Evolutionary conservation across 2,113 vertebrate species (phyloP).

Genomic region (Hepsetus odoe): DNA sequence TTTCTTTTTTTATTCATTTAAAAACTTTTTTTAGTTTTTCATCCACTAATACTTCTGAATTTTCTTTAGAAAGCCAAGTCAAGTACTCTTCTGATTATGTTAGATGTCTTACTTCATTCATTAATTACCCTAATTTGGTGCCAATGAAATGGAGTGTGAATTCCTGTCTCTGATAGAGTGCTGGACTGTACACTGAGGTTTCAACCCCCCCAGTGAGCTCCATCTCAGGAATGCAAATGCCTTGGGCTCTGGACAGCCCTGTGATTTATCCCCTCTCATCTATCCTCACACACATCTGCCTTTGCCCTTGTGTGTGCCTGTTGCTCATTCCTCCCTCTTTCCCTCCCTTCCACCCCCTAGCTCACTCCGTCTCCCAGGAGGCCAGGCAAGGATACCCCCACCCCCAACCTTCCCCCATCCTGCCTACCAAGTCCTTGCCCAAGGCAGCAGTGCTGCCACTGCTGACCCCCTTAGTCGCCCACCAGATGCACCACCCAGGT

Average conservation of each 20-base stretch:
- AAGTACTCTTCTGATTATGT: not conserved
- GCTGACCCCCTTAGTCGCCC: slow-evolving; percentile 32
- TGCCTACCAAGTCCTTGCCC: slow-evolving; percentile 25
- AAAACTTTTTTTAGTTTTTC: not conserved
- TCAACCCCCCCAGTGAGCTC: slow-evolving; percentile 60
- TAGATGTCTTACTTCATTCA: slow-evolving; percentile 5
- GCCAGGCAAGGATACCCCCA: slow-evolving; percentile 65
- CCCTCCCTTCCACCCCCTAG: slow-evolving; percentile 61
- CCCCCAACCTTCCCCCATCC: slow-evolving; percentile 53
- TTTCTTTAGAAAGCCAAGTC: not conserved
- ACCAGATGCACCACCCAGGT: slow-evolving; percentile 27
- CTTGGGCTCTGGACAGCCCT: slow-evolving; percentile 69
- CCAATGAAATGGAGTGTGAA: slow-evolving; percentile 17
- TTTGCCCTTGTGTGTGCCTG: slow-evolving; percentile 78
- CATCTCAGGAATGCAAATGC: slow-evolving; percentile 80
- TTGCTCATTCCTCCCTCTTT: slow-evolving; percentile 69
- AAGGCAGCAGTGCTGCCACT: slow-evolving; percentile 25
- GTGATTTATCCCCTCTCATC: slow-evolving; percentile 80
- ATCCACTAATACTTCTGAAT: not conserved
- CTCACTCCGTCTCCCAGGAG: slow-evolving; percentile 62
- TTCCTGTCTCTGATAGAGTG: slow-evolving; percentile 12
- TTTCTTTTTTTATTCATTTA: slow-evolving; percentile 2
- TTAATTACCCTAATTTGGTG: slow-evolving; percentile 9
- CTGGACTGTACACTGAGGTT: slow-evolving; percentile 36
- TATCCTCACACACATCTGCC: slow-evolving; percentile 80